phyloP scores from a whole-genome alignment of 2,888 invertebrate genomes.

The Drosophila nr. perissopoda region DNA sequence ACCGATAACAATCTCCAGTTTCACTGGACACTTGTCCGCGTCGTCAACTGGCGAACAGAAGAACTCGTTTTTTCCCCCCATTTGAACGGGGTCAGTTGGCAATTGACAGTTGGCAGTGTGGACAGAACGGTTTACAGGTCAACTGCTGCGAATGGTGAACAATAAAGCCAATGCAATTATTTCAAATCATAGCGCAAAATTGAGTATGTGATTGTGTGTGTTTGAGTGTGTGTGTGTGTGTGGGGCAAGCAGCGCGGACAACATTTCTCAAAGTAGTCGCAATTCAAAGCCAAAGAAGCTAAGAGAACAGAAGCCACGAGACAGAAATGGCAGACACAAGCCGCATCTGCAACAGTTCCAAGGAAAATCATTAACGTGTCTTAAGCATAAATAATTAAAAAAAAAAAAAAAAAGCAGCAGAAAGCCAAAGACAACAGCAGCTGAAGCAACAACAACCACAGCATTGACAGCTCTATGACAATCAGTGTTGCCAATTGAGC shows the following conservation, averaged over 20 bases:
- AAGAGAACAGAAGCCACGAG: slow-evolving; percentile 2
- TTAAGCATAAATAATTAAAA: slow-evolving; percentile 76
- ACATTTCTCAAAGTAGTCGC: slow-evolving; percentile 16
- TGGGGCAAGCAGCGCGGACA: slow-evolving; percentile 18
- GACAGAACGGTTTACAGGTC: slow-evolving; percentile 65
- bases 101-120: slow-evolving; percentile 41
- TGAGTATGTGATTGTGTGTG: slow-evolving; percentile 1
- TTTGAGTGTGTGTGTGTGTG: slow-evolving; percentile 1
- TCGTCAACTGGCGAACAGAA: slow-evolving; percentile 36
- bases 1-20: slow-evolving; percentile 45
- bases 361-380: slow-evolving; percentile 78
- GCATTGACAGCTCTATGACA: slow-evolving; percentile 29
- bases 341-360: slow-evolving; percentile 51
- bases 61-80: slow-evolving; percentile 51
- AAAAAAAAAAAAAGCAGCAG: slow-evolving; percentile 57
- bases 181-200: slow-evolving; percentile 31
- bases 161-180: slow-evolving; percentile 52
- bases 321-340: neutral
- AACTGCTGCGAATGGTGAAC: slow-evolving; percentile 26
- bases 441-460: slow-evolving; percentile 18
- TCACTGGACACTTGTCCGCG: slow-evolving; percentile 43
- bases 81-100: slow-evolving; percentile 59
- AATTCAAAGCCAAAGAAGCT: slow-evolving; percentile 6
- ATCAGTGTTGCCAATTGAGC: slow-evolving; percentile 1
- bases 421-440: slow-evolving; percentile 40